These are phyloP conservation scores for Chironomus tentans DNA, from an alignment of 2,888 invertebrate species.

Conservation along the genomic window DNA sequence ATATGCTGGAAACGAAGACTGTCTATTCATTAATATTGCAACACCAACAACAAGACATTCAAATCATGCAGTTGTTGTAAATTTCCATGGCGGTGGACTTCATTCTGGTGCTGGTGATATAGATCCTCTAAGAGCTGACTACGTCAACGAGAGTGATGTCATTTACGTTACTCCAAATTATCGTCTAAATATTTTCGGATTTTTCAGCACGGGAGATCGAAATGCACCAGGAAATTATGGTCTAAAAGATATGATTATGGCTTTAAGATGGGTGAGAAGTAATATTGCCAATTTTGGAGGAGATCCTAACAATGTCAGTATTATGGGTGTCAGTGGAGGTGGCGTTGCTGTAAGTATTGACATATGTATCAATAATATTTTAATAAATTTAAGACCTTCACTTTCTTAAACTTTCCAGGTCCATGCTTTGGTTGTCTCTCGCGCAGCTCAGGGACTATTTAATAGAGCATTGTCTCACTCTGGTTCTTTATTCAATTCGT, in stretches of 20 bases:
- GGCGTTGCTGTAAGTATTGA: not conserved
- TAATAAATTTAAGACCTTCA: no score
- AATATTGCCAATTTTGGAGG: conserved; percentile 22
- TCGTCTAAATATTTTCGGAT: conserved; percentile 18
- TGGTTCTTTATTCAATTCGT: conserved; percentile 8
- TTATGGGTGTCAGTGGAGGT: conserved; percentile 16
- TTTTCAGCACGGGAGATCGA: conserved; percentile 16
- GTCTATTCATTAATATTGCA: conserved; percentile 12
- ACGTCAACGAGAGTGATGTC: not conserved
- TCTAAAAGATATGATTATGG: conserved; percentile 24
- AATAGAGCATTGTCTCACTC: conserved; percentile 20
- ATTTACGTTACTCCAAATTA: conserved; percentile 18
- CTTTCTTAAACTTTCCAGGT: not conserved
- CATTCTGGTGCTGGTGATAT: conserved; percentile 13
- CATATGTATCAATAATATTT: no score
- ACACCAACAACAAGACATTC: conserved; percentile 8
- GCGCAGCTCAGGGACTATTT: conserved; percentile 17
- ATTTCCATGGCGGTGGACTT: conserved; percentile 20
- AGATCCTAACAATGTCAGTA: conserved; percentile 16
- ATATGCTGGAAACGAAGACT: conserved; percentile 15
- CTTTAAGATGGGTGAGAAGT: conserved; percentile 14
- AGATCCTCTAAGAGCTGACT: not conserved
- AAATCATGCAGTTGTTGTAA: not conserved
- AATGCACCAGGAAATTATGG: conserved; percentile 21
- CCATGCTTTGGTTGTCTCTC: conserved; percentile 14